phyloP scores from a whole-genome alignment of 2,888 invertebrate species.

The Sipunculus nudus region DNA sequence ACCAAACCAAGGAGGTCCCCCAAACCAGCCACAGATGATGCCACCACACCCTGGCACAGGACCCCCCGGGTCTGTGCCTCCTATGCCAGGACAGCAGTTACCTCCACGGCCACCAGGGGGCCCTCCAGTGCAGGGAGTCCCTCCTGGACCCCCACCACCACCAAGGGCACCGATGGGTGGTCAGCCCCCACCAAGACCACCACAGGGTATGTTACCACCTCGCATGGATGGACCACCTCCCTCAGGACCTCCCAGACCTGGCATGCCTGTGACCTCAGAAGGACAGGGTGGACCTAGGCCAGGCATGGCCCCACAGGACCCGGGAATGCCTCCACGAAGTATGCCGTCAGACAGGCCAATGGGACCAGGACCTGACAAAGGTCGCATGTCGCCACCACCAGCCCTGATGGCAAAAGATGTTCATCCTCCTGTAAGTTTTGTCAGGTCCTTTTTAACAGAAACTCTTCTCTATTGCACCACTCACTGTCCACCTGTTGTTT shows the following conservation, averaged over 20 bases:
- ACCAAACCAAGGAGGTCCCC: slow-evolving; percentile 12
- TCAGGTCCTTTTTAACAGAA: too few relatives aligned
- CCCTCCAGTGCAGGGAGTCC: slow-evolving; percentile 19
- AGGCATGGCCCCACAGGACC: neutral
- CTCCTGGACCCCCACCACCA: slow-evolving; percentile 8
- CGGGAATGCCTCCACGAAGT: neutral
- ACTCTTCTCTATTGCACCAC: too few relatives aligned
- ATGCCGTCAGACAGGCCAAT: too few relatives aligned
- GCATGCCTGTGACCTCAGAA: too few relatives aligned
- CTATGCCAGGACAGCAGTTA: neutral
- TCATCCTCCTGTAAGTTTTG: too few relatives aligned
- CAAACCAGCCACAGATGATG: slow-evolving; percentile 26
- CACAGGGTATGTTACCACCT: slow-evolving; percentile 5
- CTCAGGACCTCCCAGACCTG: neutral
- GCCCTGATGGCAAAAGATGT: too few relatives aligned
- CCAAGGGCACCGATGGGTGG: neutral
- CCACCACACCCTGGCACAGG: slow-evolving; percentile 11
- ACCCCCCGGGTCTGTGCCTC: slow-evolving; percentile 5
- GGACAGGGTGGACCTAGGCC: neutral
- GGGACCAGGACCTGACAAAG: too few relatives aligned
- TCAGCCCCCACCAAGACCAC: slow-evolving; percentile 6
- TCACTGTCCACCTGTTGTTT: too few relatives aligned
- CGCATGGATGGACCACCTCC: slow-evolving; percentile 15
- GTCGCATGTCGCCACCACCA: too few relatives aligned
- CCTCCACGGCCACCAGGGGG: slow-evolving; percentile 5